Evolutionary conservation across 2,888 invertebrate species (phyloP), one percentile per base, ranked within the genome.

Genomic region (Aelia acuminata): DNA sequence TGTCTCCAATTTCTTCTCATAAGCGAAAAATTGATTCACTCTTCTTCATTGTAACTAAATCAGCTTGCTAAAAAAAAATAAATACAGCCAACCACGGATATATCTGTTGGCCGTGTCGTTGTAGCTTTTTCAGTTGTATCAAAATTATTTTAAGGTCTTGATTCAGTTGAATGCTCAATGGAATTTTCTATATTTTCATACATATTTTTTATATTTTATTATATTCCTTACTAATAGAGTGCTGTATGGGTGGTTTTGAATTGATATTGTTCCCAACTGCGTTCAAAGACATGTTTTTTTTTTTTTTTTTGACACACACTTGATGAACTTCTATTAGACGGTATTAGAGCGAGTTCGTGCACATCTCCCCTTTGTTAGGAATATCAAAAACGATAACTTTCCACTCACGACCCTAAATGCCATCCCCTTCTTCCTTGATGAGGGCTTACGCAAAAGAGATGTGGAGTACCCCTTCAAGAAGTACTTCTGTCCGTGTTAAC

Each of bases 381-480:
- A 18, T 70, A 70, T 70, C 63, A 70, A 80, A 80, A 80, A 80
- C 43, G 43, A 80, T 80, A 47, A 80, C 80, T 80, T 80, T 80
- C 80, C 43, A n/a, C 43, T 80, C 80, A 80, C 80, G 80, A 80
- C 22, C 80, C 43, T 47, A 80, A 80, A 80, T 39, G 80, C 80
- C 80, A 15, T 15, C n/a, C n/a, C 39, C n/a, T 80, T 80, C 80
- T 43, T 80, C 63, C 18, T 2, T 35, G 31, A 70, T 70, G 63
- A 70, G 13, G 63, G 4, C 63, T 70, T 70, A 70, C 63, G 63
- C 63, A 70, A 70, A 70, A 31, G 13, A 18, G 35, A 70, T 70
- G 63, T 70, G 35, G 35, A 70, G 63, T 70, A 7, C 63, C 20
- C 57, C 57, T 57, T 57, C 57, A 57, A 57, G 31, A 3, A 8